Evolutionary conservation across 2,888 invertebrate species (phyloP).

Genomic region (Volucella inflata): DNA sequence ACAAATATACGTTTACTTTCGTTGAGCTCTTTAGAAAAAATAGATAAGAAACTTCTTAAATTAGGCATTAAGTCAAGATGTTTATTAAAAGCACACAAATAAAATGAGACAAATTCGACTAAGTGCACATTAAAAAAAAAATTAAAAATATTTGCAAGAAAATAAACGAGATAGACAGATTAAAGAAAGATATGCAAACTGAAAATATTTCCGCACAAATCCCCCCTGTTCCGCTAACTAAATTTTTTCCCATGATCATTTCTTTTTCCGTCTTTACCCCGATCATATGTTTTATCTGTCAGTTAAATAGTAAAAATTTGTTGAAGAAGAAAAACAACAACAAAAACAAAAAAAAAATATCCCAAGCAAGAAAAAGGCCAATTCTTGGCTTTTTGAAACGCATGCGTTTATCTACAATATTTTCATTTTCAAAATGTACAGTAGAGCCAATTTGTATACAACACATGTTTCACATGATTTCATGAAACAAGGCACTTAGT

Average conservation of each 20-base stretch:
- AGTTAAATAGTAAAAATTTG: conserved; percentile 12
- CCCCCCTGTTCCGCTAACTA: no score
- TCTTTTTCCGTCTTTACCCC: neutral
- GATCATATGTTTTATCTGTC: conserved; percentile 28
- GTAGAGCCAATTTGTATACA: neutral
- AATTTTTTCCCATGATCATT: neutral
- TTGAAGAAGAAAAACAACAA: conserved; percentile 25
- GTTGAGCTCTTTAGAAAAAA: neutral
- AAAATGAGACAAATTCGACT: conserved; percentile 33
- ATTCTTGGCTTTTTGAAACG: conserved; percentile 54
- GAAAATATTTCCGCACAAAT: conserved; percentile 32
- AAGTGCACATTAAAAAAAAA: conserved; percentile 58
- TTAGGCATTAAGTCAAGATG: neutral
- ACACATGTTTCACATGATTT: neutral
- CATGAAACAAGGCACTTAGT: no score
- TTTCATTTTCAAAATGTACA: conserved; percentile 24
- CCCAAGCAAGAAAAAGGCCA: neutral
- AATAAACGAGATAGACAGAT: conserved; percentile 36
- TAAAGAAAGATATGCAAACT: conserved; percentile 45
- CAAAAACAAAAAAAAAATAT: conserved; percentile 17
- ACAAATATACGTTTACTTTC: conserved; percentile 3
- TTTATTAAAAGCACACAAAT: conserved; percentile 20
- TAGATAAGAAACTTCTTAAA: neutral
- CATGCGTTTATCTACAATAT: conserved; percentile 46
- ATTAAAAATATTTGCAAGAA: conserved; percentile 28